Base-by-base conservation (phyloP, 2,113 vertebrate species). In the Lasiurus borealis region DNA sequence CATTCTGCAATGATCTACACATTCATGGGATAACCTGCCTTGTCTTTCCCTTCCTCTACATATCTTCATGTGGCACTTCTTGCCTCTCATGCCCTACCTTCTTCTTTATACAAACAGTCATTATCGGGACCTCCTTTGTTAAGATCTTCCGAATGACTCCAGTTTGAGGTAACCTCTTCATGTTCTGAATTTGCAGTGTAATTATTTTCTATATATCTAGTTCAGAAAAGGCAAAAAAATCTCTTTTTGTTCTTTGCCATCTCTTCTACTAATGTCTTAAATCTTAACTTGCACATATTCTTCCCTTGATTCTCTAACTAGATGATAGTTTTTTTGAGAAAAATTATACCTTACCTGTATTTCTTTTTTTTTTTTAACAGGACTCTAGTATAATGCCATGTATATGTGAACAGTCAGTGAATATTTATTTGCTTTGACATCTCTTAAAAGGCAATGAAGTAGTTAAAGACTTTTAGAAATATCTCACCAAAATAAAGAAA, bases 401-500 rank as follows among this genome's bases (percentile, higher is more conserved):
- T 31, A 59, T 21, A 81, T 34, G 21, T 44, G 15, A 75, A 13
- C 40, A 76, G 31, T 92, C 54, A 81, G 5, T 31, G 44, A 78
- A 7, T n/a, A 80, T 73, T 77, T 54, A 64, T 54, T 44, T 83
- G 62, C 59, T 59, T 19, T 92, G 68, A 83, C 6, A 77, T 75
- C 8, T 95, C 94, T 72, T 66, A 88, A 69, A 92, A 71, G 12
- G 76, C 57, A 90, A 7, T n/a, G 34, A 93, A 6, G 19, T 57
- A 92, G 31, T 64, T 77, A 75, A 27, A 31, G 40, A 88, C 34
- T 78, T 77, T 85, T 62, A 88, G 69, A 77, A 68, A 72, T 78
- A 59, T 46, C 57, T 83, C 57, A 44, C 48, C 36, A 85, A 86
- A 90, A 91, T 27, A 96, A 89, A 94, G 57, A 40, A 90, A 94